Evolutionary conservation across 2,888 invertebrate genomes (phyloP).

Genomic region (Ophioninae sp.): DNA sequence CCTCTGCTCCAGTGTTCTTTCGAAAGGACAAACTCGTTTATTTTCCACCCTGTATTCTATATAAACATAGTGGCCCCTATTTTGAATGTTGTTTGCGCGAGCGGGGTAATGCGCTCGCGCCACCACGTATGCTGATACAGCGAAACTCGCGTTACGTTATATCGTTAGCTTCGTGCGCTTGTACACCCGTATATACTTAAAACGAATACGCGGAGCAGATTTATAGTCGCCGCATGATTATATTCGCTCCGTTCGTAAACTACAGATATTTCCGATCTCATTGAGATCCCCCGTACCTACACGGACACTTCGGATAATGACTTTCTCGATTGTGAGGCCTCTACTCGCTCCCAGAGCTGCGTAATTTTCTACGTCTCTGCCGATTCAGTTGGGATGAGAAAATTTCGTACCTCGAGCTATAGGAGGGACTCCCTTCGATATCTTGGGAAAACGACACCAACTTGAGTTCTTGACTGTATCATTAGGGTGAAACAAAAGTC

Average conservation of each 20-base stretch:
- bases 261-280: slow-evolving; percentile 54
- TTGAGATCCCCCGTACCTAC: slow-evolving; percentile 29
- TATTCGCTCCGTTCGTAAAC: slow-evolving; percentile 44
- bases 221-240: slow-evolving; percentile 52
- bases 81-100: slow-evolving; percentile 7
- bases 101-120: slow-evolving; percentile 2
- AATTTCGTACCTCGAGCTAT: background rate
- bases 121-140: slow-evolving; percentile 1
- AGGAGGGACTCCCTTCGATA: background rate
- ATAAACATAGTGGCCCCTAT: background rate
- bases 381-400: slow-evolving; percentile 11
- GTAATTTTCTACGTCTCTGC: slow-evolving; percentile 16
- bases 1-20: slow-evolving; percentile 59
- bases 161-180: slow-evolving; percentile 9
- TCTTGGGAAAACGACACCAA: background rate
- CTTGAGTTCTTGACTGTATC: background rate
- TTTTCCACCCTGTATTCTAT: slow-evolving; percentile 47
- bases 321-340: slow-evolving; percentile 29
- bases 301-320: slow-evolving; percentile 36
- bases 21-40: slow-evolving; percentile 60
- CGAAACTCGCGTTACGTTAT: slow-evolving; percentile 32
- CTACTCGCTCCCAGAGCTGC: background rate
- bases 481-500: too few relatives aligned
- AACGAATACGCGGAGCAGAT: slow-evolving; percentile 41
- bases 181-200: slow-evolving; percentile 10